These are phyloP conservation scores for Napeogenes inachia DNA, from an alignment of 2,888 invertebrate species.

Conservation along the genomic window DNA sequence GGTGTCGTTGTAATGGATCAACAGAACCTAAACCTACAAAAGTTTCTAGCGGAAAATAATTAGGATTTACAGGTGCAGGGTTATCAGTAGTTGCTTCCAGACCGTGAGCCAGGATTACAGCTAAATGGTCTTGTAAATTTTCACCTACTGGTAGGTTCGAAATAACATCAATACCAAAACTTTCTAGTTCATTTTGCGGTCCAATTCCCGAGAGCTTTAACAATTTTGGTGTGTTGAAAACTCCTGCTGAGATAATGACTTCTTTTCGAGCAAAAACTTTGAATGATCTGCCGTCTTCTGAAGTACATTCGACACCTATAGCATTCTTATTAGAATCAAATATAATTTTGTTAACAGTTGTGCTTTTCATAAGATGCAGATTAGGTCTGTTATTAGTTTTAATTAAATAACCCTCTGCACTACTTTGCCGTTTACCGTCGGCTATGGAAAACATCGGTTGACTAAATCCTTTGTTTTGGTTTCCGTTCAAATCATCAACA, in stretches of 20 bases:
- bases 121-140: constrained; percentile 64
- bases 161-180: constrained; percentile 48
- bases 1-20: constrained; percentile 71
- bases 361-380: constrained; percentile 56
- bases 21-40: constrained; percentile 63
- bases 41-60: constrained; percentile 39
- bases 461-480: constrained; percentile 60
- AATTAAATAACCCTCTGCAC: constrained; percentile 66
- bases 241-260: constrained; percentile 64
- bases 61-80: constrained; percentile 46
- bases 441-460: constrained; percentile 61
- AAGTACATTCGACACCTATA: constrained; percentile 55
- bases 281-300: constrained; percentile 34
- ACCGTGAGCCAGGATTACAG: constrained; percentile 38
- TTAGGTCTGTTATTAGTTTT: constrained; percentile 44
- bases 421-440: constrained; percentile 61
- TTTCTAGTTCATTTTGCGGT: constrained; percentile 48
- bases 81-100: constrained; percentile 28
- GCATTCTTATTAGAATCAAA: constrained; percentile 66
- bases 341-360: constrained; percentile 64
- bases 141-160: constrained; percentile 61
- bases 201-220: constrained; percentile 71
- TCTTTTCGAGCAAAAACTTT: constrained; percentile 53
- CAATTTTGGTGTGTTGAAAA: constrained; percentile 64
- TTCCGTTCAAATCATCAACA: constrained; percentile 51